Conservation (phyloP, 1,140 invertebrate species). For the Drosophila trapezifrons region DNA sequence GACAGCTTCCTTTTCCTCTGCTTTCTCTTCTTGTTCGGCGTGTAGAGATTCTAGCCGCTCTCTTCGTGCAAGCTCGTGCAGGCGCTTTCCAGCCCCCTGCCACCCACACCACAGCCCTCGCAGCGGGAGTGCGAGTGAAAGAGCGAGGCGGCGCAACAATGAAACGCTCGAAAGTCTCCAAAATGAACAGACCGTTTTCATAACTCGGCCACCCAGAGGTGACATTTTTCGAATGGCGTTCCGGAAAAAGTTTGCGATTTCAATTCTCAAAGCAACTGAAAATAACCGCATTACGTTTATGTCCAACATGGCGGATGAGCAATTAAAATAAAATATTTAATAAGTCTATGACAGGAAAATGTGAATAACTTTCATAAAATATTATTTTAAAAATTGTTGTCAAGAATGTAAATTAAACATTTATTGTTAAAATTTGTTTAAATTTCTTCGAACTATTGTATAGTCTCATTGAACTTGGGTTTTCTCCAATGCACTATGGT, state of each 20-base stretch:
- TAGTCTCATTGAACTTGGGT: no score
- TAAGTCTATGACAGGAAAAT: no score
- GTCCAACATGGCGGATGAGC: neutral
- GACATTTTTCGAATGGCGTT: constrained; percentile 7
- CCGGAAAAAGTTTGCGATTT: neutral
- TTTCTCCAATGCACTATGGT: no score
- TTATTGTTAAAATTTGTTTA: no score
- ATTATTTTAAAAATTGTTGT: no score
- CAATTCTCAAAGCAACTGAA: neutral
- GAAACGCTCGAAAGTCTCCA: constrained; percentile 36
- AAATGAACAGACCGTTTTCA: constrained; percentile 42
- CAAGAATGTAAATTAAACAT: no score
- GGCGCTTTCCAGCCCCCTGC: constrained; percentile 54
- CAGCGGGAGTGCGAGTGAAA: neutral
- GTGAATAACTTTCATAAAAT: no score
- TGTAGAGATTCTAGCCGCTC: constrained; percentile 60
- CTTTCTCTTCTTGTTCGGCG: constrained; percentile 6
- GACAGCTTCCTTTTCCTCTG: constrained; percentile 42
- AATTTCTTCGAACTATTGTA: no score
- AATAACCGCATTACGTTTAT: neutral
- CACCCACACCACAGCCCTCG: constrained; percentile 15
- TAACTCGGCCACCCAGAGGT: constrained; percentile 15
- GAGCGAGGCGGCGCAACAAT: constrained; percentile 28
- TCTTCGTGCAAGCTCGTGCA: constrained; percentile 21
- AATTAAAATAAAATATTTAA: neutral